Evolutionary conservation across 2,797 vertebrate genomes (phyloP), one percentile per base, ranked within the genome.

Genomic region (Zenarchopterus dispar): DNA sequence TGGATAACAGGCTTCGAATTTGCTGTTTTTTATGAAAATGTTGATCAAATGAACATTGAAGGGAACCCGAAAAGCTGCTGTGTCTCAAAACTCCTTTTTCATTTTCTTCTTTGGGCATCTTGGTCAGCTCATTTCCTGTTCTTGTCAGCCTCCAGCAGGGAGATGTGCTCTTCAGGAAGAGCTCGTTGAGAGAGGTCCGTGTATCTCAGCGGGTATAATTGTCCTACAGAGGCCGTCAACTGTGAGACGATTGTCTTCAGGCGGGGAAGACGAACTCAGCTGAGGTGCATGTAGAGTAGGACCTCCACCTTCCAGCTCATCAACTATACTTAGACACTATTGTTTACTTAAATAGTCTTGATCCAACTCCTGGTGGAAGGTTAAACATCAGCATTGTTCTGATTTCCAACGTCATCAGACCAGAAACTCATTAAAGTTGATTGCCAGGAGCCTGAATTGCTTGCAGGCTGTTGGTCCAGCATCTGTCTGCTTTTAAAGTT

Each of bases 231-330:
- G 19, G 43, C 57, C 75, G 55, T 70, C 84, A 17, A 82, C 85
- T 56, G 19, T 61, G 78, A 77, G 76, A 63, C 84, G 77, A 89
- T 89, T 85, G 84, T 85, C 78, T 66, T 42, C 59, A 69, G 62
- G 24, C 53, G 22, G 61, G 62, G 65, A 76, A 82, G 78, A 86
- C 73, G 49, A 58, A 72, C 70, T 73, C 80, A 81, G 66, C 46
- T 56, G 70, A 87, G 85, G 67, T 58, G 54, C 57, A 62, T 71
- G 57, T 75, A 61, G 51, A 45, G 50, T 47, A 60, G 22, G 80
- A 91, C 87, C 86, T 82, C 19, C 11, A 76, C 73, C 77, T 67
- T 49, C 56, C 45, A 45, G 62, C 88, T 92, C 89, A 92, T 92
- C 90, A 89, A 72, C 84, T 56, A 79, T 78, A 79, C 75, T 89